These are phyloP conservation scores for Subanguina moxae DNA, from an alignment of 1,140 invertebrate genomes.

Conservation along the genomic window DNA sequence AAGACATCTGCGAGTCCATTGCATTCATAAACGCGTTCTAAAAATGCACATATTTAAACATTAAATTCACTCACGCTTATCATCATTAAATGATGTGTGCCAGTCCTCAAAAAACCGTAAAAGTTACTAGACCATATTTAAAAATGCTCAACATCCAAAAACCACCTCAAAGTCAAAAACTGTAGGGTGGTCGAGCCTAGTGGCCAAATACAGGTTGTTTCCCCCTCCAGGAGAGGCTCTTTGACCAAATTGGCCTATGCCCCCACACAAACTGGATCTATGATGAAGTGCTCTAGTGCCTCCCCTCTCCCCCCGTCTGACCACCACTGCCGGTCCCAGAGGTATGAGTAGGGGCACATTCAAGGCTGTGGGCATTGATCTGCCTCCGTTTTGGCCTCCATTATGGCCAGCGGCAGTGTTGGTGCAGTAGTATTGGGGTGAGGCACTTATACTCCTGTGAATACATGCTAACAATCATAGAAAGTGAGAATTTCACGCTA, in stretches of 20 bases:
- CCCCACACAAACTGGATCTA: constrained; percentile 14
- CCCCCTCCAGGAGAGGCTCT: constrained; percentile 9
- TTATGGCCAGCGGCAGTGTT: not conserved
- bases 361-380: constrained; percentile 6
- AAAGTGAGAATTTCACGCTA: too few species aligned
- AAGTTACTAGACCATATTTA: too few species aligned
- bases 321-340: constrained; percentile 14
- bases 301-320: not conserved
- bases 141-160: too few species aligned
- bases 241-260: not conserved
- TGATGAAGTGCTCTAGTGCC: constrained; percentile 12
- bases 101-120: constrained; percentile 49
- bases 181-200: constrained; percentile 43
- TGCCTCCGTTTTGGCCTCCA: not conserved
- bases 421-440: constrained; percentile 18
- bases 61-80: constrained; percentile 29
- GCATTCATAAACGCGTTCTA: constrained; percentile 37
- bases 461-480: too few species aligned
- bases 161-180: constrained; percentile 46
- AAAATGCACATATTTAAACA: constrained; percentile 21
- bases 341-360: constrained; percentile 31
- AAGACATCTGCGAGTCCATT: constrained; percentile 30
- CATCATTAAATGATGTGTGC: constrained; percentile 45
- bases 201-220: constrained; percentile 32
- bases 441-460: constrained; percentile 35